Evolutionary conservation across 2,888 invertebrate species (phyloP), one percentile per base, ranked within the genome.

Genomic region (Octonoba sinensis): DNA sequence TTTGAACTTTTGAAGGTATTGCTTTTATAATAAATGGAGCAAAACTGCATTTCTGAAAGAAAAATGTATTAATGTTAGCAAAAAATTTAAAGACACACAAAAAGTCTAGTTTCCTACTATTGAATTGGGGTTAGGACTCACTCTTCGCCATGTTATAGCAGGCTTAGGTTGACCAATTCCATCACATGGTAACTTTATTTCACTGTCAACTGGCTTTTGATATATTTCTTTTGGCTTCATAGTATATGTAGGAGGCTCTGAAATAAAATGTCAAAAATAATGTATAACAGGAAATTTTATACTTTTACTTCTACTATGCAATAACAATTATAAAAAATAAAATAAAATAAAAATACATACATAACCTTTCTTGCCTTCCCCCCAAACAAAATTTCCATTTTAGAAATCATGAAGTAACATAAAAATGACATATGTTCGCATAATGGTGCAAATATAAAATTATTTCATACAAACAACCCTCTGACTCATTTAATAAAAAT

Each of bases 101-200:
- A 66, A 77, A 67, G 56, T 60, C 54, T 72, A 72, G 60, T 51
- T 59, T 72, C 66, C 66, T 67, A 79, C 66, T 79, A 67, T 66
- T 67, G 60, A 67, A 72, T 72, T 72, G 56, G 77, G 49, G 64
- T 64, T 69, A 36, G 66, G 78, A 85, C 89, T 87, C 88, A 92
- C 92, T 88, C 96, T 92, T 88, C 95, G 94, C 97, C 97, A 98
- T 88, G 93, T 93, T 86, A 97, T 94, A 57, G 84, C 93, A 44
- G 96, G 96, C 87, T 94, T 94, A 89, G 96, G 95, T 64, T 96
- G 96, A 85, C 96, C 96, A 86, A 93, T 93, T 69, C 97, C 97
- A 86, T 95, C 95, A 90, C 98, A 98, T 87, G 95, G 94, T 94
- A 98, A 96, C 88, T 95, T 95, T 20, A 97, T 96, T 60, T 94